Percentiles rank a stretch among this genome's conserved stretches.
phyloP scores from a whole-genome alignment of 2,797 vertebrate species.

The Epinephelus awoara region DNA sequence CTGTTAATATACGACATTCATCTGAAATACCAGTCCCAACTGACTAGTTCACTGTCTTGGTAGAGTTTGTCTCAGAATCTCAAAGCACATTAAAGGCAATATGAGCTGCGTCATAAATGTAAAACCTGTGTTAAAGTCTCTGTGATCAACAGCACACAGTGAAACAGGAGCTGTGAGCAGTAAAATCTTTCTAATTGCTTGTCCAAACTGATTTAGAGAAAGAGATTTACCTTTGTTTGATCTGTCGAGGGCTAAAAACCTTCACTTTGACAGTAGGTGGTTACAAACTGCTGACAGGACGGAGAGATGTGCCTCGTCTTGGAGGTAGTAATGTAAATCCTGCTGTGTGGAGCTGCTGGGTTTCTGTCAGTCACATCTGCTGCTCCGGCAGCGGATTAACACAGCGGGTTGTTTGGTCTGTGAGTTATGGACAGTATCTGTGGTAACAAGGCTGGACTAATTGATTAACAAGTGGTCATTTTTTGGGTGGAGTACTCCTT shows the following conservation, averaged over 20 bases:
- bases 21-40: too few species aligned
- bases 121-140: neutral
- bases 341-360: slow-evolving; percentile 3
- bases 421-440: neutral
- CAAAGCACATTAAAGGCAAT: neutral
- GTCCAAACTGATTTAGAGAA: neutral
- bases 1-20: too few species aligned
- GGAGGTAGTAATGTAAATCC: slow-evolving; percentile 1
- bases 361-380: neutral
- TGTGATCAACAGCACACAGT: neutral
- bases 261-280: neutral
- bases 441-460: too few species aligned
- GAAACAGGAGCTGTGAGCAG: neutral
- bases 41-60: neutral
- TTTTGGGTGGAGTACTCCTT: neutral
- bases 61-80: neutral
- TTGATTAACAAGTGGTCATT: too few species aligned
- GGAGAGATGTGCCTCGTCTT: neutral
- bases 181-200: slow-evolving; percentile 8
- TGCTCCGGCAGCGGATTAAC: neutral
- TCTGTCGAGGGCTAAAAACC: neutral
- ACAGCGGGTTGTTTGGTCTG: neutral
- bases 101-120: neutral
- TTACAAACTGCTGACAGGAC: neutral
- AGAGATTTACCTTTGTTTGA: neutral